A percentile compares a stretch with the other conserved stretches of the same genome.
Evolutionary conservation across 1,140 invertebrate species (phyloP).

Genomic region (Drosophila quadrilineata): DNA sequence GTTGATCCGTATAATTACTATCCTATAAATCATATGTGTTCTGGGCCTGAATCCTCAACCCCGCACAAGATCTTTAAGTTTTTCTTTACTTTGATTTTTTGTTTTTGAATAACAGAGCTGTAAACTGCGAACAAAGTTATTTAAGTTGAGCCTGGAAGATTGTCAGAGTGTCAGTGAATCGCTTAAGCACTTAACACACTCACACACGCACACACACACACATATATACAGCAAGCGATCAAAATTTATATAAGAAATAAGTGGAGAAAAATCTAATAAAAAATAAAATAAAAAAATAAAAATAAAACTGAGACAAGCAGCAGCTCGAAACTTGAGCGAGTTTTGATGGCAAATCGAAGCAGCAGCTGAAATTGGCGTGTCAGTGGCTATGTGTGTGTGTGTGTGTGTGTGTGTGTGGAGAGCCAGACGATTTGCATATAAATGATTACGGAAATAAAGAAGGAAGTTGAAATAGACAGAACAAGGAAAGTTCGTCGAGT

Average conservation of each 20-base stretch:
- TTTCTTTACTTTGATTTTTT: too few relatives aligned
- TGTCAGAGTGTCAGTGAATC: background rate
- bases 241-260: too few relatives aligned
- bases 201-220: background rate
- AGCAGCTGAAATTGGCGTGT: slow-evolving; percentile 36
- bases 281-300: slow-evolving; percentile 32
- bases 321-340: too few relatives aligned
- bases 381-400: slow-evolving; percentile 25
- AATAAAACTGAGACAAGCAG: slow-evolving; percentile 43
- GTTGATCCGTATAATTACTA: too few relatives aligned
- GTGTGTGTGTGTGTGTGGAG: slow-evolving; percentile 16
- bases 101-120: too few relatives aligned
- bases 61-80: too few relatives aligned
- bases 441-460: slow-evolving; percentile 79
- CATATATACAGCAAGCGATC: background rate
- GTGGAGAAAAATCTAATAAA: too few relatives aligned
- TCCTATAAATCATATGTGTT: too few relatives aligned
- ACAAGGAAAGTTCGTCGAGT: slow-evolving; percentile 30
- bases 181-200: slow-evolving; percentile 17
- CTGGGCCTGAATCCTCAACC: too few relatives aligned
- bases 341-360: slow-evolving; percentile 72
- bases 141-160: background rate
- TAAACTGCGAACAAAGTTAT: too few relatives aligned
- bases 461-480: slow-evolving; percentile 77
- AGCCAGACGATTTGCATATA: slow-evolving; percentile 74